These are phyloP conservation scores for Trichopoda pennipes DNA, from an alignment of 2,888 invertebrate genomes.

Conservation along the genomic window DNA sequence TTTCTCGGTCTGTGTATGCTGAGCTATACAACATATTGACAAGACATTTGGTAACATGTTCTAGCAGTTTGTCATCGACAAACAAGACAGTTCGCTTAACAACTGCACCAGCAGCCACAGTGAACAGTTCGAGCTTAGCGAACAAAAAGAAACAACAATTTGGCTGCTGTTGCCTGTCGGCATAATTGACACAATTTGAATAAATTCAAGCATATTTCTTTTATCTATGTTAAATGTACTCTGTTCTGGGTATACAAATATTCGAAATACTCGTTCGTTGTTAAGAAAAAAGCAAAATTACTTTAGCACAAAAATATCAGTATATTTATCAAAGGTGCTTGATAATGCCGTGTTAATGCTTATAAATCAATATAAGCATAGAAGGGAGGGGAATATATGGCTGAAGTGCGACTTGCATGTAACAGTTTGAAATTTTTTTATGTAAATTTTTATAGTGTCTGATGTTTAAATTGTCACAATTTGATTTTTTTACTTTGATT, in stretches of 20 bases:
- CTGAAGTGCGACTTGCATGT: conserved; percentile 6
- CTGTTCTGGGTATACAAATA: conserved; percentile 8
- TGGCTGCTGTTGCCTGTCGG: conserved; percentile 68
- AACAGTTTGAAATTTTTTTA: neutral
- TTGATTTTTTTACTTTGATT: conserved; percentile 41
- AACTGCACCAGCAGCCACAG: conserved; percentile 46
- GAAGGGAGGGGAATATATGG: conserved; percentile 11
- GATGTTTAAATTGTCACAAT: conserved; percentile 62
- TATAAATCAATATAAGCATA: conserved; percentile 56
- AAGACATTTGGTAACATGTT: conserved; percentile 66
- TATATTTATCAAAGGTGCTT: conserved; percentile 52
- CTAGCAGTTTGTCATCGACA: conserved; percentile 67
- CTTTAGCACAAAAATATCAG: conserved; percentile 44
- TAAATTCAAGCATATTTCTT: conserved; percentile 59
- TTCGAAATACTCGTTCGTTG: conserved; percentile 6
- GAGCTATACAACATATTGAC: conserved; percentile 47
- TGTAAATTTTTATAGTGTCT: conserved; percentile 20
- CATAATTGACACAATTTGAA: conserved; percentile 69
- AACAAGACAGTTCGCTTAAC: conserved; percentile 59
- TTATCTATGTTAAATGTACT: conserved; percentile 44
- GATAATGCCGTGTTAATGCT: conserved; percentile 64
- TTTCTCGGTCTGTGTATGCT: neutral
- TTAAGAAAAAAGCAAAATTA: neutral
- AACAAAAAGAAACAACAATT: conserved; percentile 49
- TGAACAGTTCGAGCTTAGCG: conserved; percentile 3